A percentile compares a stretch with the other conserved stretches of the same genome.
phyloP scores from a whole-genome alignment of 2,888 invertebrate species.

The Aproaerema taeniolella region DNA sequence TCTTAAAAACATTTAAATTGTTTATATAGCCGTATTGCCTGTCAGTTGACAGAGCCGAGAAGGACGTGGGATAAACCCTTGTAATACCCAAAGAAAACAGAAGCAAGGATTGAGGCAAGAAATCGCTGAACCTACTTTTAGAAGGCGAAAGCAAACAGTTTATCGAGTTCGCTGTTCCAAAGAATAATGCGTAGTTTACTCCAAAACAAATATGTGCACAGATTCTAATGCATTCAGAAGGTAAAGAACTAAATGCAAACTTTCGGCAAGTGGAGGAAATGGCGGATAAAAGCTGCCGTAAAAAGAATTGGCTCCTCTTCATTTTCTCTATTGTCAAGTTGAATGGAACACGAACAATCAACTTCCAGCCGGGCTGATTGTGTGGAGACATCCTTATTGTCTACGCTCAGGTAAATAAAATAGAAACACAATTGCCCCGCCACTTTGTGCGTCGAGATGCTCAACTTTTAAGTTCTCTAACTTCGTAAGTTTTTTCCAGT shows the following conservation, averaged over 20 bases:
- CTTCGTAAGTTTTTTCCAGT: conserved; percentile 28
- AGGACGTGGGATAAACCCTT: conserved; percentile 14
- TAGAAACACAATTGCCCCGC: conserved; percentile 53
- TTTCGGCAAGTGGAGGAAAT: conserved; percentile 62
- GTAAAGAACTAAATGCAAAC: conserved; percentile 61
- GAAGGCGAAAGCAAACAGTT: conserved; percentile 47
- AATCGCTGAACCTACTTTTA: conserved; percentile 32
- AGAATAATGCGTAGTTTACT: conserved; percentile 48
- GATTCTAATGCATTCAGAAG: conserved; percentile 58
- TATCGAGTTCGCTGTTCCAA: conserved; percentile 49
- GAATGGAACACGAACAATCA: conserved; percentile 70
- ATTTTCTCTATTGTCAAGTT: conserved; percentile 73
- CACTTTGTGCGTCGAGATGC: conserved; percentile 58
- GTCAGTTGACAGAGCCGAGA: conserved; percentile 9
- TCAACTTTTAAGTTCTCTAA: conserved; percentile 58
- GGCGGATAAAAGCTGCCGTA: conserved; percentile 59
- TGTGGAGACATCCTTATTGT: conserved; percentile 69
- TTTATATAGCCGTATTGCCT: conserved; percentile 8
- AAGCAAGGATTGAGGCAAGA: conserved; percentile 23
- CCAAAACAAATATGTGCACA: conserved; percentile 60
- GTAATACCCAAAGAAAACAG: conserved; percentile 32
- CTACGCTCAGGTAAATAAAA: conserved; percentile 68
- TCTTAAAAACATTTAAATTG: conserved; percentile 8
- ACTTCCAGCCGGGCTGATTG: conserved; percentile 65
- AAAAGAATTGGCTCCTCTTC: conserved; percentile 69